These are phyloP conservation scores for Pelosia muscerda DNA, from an alignment of 2,888 invertebrate species.

Conservation along the genomic window DNA sequence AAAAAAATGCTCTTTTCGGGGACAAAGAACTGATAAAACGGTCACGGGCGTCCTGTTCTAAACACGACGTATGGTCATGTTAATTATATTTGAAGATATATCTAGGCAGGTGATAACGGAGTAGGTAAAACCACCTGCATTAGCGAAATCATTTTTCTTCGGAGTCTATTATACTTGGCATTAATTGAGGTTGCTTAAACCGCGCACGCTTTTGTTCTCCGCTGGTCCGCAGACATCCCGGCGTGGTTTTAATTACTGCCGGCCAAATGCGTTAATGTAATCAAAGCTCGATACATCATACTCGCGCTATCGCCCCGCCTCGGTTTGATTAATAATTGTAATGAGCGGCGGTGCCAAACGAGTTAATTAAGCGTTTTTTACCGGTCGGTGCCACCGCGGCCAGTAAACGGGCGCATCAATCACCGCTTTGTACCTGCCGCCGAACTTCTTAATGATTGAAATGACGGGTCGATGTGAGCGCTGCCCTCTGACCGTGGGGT, in stretches of 20 bases:
- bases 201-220: constrained; percentile 54
- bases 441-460: constrained; percentile 84
- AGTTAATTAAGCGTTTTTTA: constrained; percentile 86
- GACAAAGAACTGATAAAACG: not conserved
- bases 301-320: constrained; percentile 82
- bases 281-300: constrained; percentile 86
- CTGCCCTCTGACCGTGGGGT: constrained; percentile 61
- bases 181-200: constrained; percentile 59
- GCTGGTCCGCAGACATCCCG: constrained; percentile 67
- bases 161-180: constrained; percentile 63
- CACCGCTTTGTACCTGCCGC: constrained; percentile 83
- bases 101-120: constrained; percentile 39
- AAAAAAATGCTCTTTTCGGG: not conserved
- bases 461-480: constrained; percentile 64
- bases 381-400: constrained; percentile 78
- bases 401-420: constrained; percentile 86
- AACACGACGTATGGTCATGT: not conserved
- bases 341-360: constrained; percentile 87
- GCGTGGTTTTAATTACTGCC: constrained; percentile 83
- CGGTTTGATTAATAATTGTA: constrained; percentile 86
- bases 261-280: constrained; percentile 83
- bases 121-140: constrained; percentile 46
- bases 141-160: constrained; percentile 60
- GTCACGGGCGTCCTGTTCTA: not conserved
- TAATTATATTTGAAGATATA: constrained; percentile 10